These are phyloP conservation scores for Allophyes oxyacanthae DNA, from an alignment of 2,888 invertebrate genomes.

Conservation along the genomic window DNA sequence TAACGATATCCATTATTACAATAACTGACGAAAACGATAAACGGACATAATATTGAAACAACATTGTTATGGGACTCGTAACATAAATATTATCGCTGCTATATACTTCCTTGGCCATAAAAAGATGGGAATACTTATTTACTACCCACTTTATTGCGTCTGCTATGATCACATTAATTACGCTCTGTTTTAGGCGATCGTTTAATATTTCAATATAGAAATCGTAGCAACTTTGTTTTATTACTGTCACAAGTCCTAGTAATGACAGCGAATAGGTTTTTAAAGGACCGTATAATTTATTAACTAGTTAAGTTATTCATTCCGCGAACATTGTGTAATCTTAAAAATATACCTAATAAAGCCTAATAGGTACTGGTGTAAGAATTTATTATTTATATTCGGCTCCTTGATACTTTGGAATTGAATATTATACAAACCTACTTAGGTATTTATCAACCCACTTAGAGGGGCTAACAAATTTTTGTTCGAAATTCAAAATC, in stretches of 20 bases:
- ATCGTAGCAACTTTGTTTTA: slow-evolving; percentile 56
- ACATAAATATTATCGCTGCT: slow-evolving; percentile 65
- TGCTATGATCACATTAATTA: slow-evolving; percentile 74
- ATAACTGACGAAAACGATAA: slow-evolving; percentile 63
- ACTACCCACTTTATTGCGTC: slow-evolving; percentile 72
- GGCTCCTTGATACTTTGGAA: too few species aligned
- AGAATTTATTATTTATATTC: too few species aligned
- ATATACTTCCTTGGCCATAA: slow-evolving; percentile 70
- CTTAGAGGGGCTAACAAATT: slow-evolving; percentile 31
- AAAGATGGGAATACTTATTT: slow-evolving; percentile 75
- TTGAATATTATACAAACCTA: too few species aligned
- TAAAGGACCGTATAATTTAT: slow-evolving; percentile 29
- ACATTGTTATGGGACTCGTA: slow-evolving; percentile 66
- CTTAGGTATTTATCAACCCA: slow-evolving; percentile 13
- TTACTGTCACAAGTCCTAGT: slow-evolving; percentile 22
- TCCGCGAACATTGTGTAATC: slow-evolving; percentile 15
- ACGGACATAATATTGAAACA: slow-evolving; percentile 67
- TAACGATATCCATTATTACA: slow-evolving; percentile 35
- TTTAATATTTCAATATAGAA: slow-evolving; percentile 69
- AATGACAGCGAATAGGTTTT: slow-evolving; percentile 20
- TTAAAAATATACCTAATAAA: too few species aligned
- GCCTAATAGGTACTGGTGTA: too few species aligned
- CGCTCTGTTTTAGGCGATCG: slow-evolving; percentile 62
- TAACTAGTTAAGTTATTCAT: slow-evolving; percentile 43
- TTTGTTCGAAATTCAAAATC: slow-evolving; percentile 55